Percentiles rank a stretch among this genome's conserved stretches.
Evolutionary conservation across 1,140 invertebrate genomes (phyloP).

Genomic region (Formica selysi): DNA sequence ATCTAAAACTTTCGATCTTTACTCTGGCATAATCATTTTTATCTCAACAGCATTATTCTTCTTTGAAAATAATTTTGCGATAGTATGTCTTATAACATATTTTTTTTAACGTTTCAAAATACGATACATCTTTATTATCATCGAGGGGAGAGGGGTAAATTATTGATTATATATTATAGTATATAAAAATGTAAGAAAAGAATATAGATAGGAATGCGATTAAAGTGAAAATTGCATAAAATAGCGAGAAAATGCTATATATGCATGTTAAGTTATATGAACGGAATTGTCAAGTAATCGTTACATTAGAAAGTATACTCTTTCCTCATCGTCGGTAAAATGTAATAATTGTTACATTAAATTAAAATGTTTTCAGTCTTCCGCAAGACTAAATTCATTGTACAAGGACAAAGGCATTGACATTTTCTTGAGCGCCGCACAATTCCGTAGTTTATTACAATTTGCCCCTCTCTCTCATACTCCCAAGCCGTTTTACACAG

Average conservation of each 20-base stretch:
- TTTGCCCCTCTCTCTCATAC: constrained; percentile 1
- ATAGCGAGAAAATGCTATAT: not conserved
- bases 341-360: constrained; percentile 31
- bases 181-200: not conserved
- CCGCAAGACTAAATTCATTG: constrained; percentile 50
- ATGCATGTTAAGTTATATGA: not conserved
- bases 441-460: constrained; percentile 58
- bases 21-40: not conserved
- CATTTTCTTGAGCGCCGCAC: constrained; percentile 40
- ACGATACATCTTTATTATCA: not conserved
- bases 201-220: not conserved
- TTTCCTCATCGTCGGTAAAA: not conserved
- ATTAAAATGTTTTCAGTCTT: constrained; percentile 54
- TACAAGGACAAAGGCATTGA: constrained; percentile 34
- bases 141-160: too few species aligned
- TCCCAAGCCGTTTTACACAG: not conserved
- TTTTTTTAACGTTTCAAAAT: constrained; percentile 1
- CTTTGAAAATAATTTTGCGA: not conserved
- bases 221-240: not conserved
- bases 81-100: not conserved
- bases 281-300: constrained; percentile 30
- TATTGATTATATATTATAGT: not conserved
- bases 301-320: constrained; percentile 31
- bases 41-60: not conserved
- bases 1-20: not conserved